These are phyloP conservation scores for Epistrophe eligans DNA, from an alignment of 2,888 invertebrate species.

Conservation along the genomic window DNA sequence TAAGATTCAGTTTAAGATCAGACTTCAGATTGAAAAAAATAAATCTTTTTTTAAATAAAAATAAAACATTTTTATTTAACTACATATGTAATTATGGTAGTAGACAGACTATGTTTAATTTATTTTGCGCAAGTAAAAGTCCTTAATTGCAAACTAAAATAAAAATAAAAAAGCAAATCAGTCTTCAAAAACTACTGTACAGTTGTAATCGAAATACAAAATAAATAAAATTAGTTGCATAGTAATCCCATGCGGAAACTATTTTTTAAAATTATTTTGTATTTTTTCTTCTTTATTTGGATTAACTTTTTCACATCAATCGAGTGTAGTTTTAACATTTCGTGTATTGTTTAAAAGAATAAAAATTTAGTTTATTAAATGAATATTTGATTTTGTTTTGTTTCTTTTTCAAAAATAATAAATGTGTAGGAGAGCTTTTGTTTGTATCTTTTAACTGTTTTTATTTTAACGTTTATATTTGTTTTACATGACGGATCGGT, in stretches of 20 bases:
- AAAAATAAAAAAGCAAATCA: not conserved
- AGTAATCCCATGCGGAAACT: slow-evolving; percentile 38
- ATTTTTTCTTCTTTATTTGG: slow-evolving; percentile 71
- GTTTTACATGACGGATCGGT: slow-evolving; percentile 82
- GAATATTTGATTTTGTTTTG: slow-evolving; percentile 72
- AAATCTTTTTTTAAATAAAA: no score
- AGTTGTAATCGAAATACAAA: not conserved
- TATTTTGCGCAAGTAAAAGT: no score
- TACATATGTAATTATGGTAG: no score
- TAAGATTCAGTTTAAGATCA: no score
- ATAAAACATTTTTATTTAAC: no score
- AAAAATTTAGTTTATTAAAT: slow-evolving; percentile 66
- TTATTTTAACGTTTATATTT: slow-evolving; percentile 79
- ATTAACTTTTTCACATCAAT: slow-evolving; percentile 67
- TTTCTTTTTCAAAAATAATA: slow-evolving; percentile 80
- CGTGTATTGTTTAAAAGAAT: slow-evolving; percentile 66
- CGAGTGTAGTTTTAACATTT: slow-evolving; percentile 75
- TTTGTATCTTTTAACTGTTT: slow-evolving; percentile 77
- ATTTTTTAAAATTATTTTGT: slow-evolving; percentile 60
- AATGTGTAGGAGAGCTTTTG: slow-evolving; percentile 77
- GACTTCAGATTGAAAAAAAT: no score
- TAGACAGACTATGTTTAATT: no score
- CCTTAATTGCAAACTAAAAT: no score
- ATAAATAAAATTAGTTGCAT: slow-evolving; percentile 5
- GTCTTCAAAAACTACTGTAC: not conserved